Evolutionary conservation across 2,113 vertebrate genomes (phyloP).

Genomic region (Syngnathus floridae): DNA sequence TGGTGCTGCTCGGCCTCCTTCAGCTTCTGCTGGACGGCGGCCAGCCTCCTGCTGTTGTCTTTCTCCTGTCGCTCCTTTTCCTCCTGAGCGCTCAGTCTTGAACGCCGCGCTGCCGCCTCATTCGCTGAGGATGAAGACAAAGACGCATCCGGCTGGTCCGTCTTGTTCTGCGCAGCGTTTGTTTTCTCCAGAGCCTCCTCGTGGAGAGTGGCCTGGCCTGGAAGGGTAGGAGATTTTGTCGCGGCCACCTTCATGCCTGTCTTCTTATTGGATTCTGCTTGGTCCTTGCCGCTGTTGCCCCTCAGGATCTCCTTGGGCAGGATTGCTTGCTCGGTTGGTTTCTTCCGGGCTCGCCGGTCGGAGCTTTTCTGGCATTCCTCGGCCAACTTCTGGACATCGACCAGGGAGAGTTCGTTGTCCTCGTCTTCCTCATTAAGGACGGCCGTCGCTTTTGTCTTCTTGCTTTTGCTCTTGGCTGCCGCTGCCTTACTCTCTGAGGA

Average conservation of each 20-base stretch:
- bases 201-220: conserved; percentile 69
- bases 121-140: conserved; percentile 26
- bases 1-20: conserved; percentile 77
- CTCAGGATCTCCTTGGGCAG: conserved; percentile 79
- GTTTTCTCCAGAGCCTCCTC: conserved; percentile 1
- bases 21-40: conserved; percentile 79
- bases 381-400: conserved; percentile 76
- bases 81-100: conserved; percentile 30
- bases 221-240: conserved; percentile 73
- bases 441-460: conserved; percentile 25
- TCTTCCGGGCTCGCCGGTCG: background rate
- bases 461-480: conserved; percentile 7
- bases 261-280: conserved; percentile 41
- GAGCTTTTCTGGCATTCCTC: conserved; percentile 12
- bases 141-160: background rate
- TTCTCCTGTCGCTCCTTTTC: conserved; percentile 68
- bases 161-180: background rate
- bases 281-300: conserved; percentile 57
- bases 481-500: conserved; percentile 14
- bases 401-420: conserved; percentile 75
- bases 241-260: conserved; percentile 16
- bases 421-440: conserved; percentile 8
- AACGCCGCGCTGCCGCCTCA: background rate
- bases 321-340: conserved; percentile 45
- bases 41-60: conserved; percentile 83